Percentiles rank a stretch among this genome's conserved stretches.
phyloP scores from a whole-genome alignment of 2,888 invertebrate genomes.

The Ectemnius continuus region DNA sequence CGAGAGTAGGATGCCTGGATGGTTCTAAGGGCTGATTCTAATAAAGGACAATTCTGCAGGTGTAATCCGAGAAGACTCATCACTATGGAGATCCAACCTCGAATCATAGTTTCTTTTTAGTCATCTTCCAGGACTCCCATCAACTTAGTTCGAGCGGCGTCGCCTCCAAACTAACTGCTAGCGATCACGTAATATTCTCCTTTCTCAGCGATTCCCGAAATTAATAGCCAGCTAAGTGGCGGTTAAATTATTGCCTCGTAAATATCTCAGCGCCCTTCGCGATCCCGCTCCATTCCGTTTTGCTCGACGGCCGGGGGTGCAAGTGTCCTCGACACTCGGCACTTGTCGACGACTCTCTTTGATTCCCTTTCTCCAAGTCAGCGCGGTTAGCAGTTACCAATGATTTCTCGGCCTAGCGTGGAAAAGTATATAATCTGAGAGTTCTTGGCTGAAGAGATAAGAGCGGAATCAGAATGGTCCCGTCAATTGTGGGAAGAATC shows the following conservation, averaged over 20 bases:
- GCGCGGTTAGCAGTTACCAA: constrained; percentile 17
- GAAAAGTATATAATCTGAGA: too few species aligned
- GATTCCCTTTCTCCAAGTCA: not conserved
- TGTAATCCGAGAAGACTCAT: not conserved
- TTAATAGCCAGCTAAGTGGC: constrained; percentile 78
- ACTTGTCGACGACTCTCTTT: constrained; percentile 35
- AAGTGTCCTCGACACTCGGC: constrained; percentile 56
- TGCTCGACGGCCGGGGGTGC: constrained; percentile 52
- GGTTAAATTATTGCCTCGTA: constrained; percentile 78
- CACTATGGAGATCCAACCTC: not conserved
- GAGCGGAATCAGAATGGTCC: too few species aligned
- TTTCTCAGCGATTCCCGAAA: constrained; percentile 77
- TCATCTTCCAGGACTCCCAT: not conserved
- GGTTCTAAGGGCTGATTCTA: not conserved
- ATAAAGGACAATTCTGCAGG: not conserved
- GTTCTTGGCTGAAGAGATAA: too few species aligned
- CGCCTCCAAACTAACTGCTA: constrained; percentile 39
- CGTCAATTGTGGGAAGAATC: too few species aligned
- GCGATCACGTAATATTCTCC: constrained; percentile 63
- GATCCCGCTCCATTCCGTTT: constrained; percentile 60
- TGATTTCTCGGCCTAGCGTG: too few species aligned
- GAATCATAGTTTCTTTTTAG: not conserved
- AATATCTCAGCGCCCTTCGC: constrained; percentile 74
- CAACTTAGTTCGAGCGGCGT: constrained; percentile 12
- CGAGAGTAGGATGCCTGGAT: not conserved